A percentile compares a stretch with the other conserved stretches of the same genome.
phyloP scores from a whole-genome alignment of 2,888 invertebrate species.

The Chrysomela aeneicollis region DNA sequence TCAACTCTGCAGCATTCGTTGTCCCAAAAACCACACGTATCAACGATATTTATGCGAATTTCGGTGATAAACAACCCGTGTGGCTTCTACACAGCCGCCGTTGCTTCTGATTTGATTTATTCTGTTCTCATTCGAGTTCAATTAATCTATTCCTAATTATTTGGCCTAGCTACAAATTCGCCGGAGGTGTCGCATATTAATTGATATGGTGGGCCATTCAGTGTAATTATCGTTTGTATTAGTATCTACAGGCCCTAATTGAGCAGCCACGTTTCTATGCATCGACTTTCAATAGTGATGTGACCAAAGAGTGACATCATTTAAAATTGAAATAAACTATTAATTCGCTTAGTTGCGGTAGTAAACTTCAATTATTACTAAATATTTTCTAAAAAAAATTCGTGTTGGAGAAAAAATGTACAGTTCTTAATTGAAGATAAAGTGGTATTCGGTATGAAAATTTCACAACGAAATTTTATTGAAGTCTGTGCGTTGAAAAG shows the following conservation, averaged over 20 bases:
- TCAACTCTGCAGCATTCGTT: conserved; percentile 17
- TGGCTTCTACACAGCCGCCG: conserved; percentile 2
- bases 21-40: conserved; percentile 30
- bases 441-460: too few relatives aligned
- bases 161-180: conserved; percentile 46
- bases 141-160: conserved; percentile 53
- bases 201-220: conserved; percentile 34
- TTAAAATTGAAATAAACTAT: too few relatives aligned
- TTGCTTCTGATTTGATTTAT: conserved; percentile 54
- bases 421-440: too few relatives aligned
- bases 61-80: conserved; percentile 34
- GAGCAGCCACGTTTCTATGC: neutral
- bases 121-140: conserved; percentile 50
- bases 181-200: conserved; percentile 38
- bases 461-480: too few relatives aligned
- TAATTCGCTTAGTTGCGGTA: too few relatives aligned
- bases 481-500: too few relatives aligned
- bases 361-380: too few relatives aligned
- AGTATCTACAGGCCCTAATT: neutral
- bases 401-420: too few relatives aligned
- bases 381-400: too few relatives aligned
- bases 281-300: too few relatives aligned
- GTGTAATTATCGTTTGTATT: conserved; percentile 25
- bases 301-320: too few relatives aligned
- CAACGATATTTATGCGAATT: conserved; percentile 41